phyloP scores from a whole-genome alignment of 2,113 vertebrate genomes.

The Falco punctatus region DNA sequence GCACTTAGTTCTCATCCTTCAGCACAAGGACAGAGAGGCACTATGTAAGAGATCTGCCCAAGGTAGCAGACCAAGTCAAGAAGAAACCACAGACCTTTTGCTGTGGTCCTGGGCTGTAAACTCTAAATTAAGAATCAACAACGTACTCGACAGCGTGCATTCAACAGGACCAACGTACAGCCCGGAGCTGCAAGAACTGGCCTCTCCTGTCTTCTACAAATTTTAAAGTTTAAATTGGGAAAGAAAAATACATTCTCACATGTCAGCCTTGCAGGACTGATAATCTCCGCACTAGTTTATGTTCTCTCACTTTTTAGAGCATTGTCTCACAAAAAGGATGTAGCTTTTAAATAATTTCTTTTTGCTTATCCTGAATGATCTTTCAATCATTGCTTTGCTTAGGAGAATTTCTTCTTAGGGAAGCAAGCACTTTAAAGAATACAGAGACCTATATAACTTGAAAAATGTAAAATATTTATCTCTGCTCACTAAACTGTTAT shows the following conservation, averaged over 20 bases:
- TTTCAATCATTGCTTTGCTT: not conserved
- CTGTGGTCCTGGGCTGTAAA: not conserved
- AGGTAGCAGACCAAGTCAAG: not conserved
- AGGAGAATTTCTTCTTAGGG: not conserved
- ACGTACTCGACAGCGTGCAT: rapidly evolving
- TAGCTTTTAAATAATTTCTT: not conserved
- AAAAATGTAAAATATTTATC: not conserved
- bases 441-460: not conserved
- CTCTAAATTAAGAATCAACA: not conserved
- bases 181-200: not conserved
- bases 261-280: not conserved
- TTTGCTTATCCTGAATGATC: not conserved
- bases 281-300: not conserved
- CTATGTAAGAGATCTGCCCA: not conserved
- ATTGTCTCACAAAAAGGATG: not conserved
- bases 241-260: not conserved
- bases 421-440: not conserved
- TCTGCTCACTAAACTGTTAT: not conserved
- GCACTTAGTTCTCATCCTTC: not conserved
- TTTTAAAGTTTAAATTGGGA: not conserved
- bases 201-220: not conserved
- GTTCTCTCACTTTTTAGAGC: not conserved
- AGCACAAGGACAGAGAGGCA: not conserved
- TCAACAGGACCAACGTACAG: not conserved
- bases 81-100: not conserved